These are phyloP conservation scores for Poeciliopsis turrubarensis DNA, from an alignment of 2,113 vertebrate genomes.

Conservation along the genomic window DNA sequence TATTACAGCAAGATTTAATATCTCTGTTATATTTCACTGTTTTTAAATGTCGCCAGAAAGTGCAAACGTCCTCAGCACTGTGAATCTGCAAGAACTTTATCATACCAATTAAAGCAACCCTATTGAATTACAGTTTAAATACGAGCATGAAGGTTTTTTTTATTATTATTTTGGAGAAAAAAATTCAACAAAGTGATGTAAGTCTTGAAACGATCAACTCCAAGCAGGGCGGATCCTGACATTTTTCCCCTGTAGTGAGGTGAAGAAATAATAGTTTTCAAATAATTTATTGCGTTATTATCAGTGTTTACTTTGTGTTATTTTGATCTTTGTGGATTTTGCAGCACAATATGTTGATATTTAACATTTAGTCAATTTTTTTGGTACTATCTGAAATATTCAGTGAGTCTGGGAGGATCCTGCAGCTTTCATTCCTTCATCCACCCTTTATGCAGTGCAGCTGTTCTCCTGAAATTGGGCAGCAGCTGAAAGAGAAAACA, in stretches of 20 bases:
- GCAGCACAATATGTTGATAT: too few relatives aligned
- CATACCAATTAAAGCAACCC: too few relatives aligned
- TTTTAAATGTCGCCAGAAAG: not conserved
- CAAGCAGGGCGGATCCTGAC: not conserved
- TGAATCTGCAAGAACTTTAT: not conserved
- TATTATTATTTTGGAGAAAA: not conserved
- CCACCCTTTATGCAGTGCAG: slow-evolving; percentile 39
- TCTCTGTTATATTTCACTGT: not conserved
- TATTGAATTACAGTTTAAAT: too few relatives aligned
- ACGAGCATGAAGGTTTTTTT: not conserved
- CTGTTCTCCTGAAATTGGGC: slow-evolving; percentile 10
- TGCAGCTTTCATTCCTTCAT: slow-evolving; percentile 30
- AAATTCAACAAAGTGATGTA: not conserved
- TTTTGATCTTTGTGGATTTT: too few relatives aligned
- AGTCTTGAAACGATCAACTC: not conserved
- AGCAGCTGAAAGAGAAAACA: not conserved
- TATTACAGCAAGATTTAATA: not conserved
- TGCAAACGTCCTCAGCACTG: not conserved
- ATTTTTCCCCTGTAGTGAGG: too few relatives aligned
- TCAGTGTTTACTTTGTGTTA: too few relatives aligned
- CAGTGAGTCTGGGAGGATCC: slow-evolving; percentile 63
- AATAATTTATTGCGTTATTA: too few relatives aligned
- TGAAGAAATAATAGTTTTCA: too few relatives aligned
- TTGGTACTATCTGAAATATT: slow-evolving; percentile 60
- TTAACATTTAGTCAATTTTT: not conserved